Percentiles rank a stretch among this genome's conserved stretches.
Evolutionary conservation across 2,888 invertebrate species (phyloP).

Genomic region (Zootermopsis nevadensis): DNA sequence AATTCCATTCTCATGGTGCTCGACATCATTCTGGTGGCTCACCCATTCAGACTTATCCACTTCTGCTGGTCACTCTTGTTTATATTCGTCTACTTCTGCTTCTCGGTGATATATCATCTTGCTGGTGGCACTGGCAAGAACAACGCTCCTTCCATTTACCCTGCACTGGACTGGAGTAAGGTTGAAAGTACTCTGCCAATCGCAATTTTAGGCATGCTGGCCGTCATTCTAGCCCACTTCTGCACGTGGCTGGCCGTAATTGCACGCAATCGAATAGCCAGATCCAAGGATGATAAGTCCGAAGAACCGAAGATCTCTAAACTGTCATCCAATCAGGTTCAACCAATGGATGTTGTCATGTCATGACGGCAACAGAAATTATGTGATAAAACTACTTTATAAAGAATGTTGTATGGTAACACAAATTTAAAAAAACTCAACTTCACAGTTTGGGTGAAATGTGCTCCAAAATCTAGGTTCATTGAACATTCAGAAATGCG

Average conservation of each 20-base stretch:
- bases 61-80: constrained; percentile 73
- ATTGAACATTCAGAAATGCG: too few relatives aligned
- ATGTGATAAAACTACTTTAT: too few relatives aligned
- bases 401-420: too few relatives aligned
- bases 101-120: constrained; percentile 76
- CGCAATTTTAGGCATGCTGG: constrained; percentile 69
- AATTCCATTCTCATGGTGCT: constrained; percentile 80
- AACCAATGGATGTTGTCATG: neutral
- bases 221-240: constrained; percentile 72
- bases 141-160: constrained; percentile 59
- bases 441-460: too few relatives aligned
- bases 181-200: constrained; percentile 71
- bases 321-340: neutral
- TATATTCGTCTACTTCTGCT: constrained; percentile 64
- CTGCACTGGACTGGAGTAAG: constrained; percentile 79
- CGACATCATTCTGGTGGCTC: constrained; percentile 77
- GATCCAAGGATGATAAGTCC: neutral
- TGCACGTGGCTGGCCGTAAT: constrained; percentile 64
- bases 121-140: constrained; percentile 78
- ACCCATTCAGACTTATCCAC: constrained; percentile 75
- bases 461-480: too few relatives aligned
- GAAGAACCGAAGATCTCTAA: neutral
- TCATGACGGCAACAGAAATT: neutral
- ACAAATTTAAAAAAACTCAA: too few relatives aligned
- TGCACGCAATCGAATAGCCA: neutral